These are phyloP conservation scores for Stichopus chloronotus DNA, from an alignment of 35 echinoderm and acorn worm genomes.

Conservation along the genomic window DNA sequence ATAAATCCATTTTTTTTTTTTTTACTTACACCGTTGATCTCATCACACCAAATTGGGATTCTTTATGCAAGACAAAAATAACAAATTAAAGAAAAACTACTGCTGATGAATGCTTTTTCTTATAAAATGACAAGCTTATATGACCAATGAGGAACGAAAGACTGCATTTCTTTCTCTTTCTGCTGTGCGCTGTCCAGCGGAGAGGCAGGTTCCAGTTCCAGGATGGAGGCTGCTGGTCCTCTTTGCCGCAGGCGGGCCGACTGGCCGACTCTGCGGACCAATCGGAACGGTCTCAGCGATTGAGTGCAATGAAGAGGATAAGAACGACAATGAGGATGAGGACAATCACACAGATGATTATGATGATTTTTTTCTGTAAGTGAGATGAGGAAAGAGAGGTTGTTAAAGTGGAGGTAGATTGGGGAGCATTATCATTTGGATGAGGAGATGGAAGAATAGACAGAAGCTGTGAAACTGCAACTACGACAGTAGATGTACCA, in stretches of 20 bases:
- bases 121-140: not conserved
- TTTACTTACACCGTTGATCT: too few species aligned
- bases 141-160: not conserved
- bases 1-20: too few species aligned
- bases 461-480: too few species aligned
- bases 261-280: not conserved
- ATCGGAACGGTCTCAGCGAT: not conserved
- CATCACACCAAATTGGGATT: too few species aligned
- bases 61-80: too few species aligned
- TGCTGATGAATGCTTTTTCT: not conserved
- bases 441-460: not conserved
- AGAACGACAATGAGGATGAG: not conserved
- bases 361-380: constrained; percentile 22
- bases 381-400: not conserved
- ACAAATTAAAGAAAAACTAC: not conserved
- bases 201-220: not conserved
- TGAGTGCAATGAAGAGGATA: not conserved
- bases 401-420: not conserved
- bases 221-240: not conserved
- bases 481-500: too few species aligned
- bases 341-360: constrained; percentile 20
- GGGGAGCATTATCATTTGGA: not conserved
- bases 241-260: not conserved
- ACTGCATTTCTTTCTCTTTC: not conserved
- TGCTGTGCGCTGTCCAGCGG: not conserved